Base-by-base conservation (phyloP, 1,140 invertebrate genomes). In the Bombus waltoni region DNA sequence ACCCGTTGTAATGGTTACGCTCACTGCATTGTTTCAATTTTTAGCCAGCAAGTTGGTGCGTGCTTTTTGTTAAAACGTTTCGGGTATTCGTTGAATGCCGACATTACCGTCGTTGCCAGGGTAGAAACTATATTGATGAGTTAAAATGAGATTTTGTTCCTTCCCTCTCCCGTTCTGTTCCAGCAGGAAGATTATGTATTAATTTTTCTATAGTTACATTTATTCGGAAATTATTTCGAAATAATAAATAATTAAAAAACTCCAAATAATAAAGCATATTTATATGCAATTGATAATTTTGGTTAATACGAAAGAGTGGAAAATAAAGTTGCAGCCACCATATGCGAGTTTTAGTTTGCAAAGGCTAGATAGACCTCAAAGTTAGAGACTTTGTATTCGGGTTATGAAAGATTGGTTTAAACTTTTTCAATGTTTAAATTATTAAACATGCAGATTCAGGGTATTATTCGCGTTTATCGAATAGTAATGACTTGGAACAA, bases 11-110 rank as follows among this genome's bases (percentile, higher is more conserved):
- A 80, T 42, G 42, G 38, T 28, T 28, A 47, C 66, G 25, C 8
- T 22, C 1, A 11, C 11, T 18, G 42, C 78, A 44, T 53, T 70
- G 75, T 80, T 80, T 80, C 78, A 70, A 66, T 80, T 80, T 71
- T 71, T 80, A 11, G 25, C 25, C 22, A 42, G 65, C 65, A 28
- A 44, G 32, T 38, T 1, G 13, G 11, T 28, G 70, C 8, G 18
- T 38, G 38, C 68, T 10, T 78, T 42, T 65, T 38, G 57, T 77
- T 77, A n/a, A 59, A 65, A 65, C 57, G 18, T 78, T 66, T 22
- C 28, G 75, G 28, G 13, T 28, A 65, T 42, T 42, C 25, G 75
- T n/a, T 42, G 22, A 42, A 77, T 42, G 15, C 25, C 35, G 15
- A 77, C 8, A 42, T 65, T 78, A 78, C 22, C 38, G 35, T 78